A percentile compares a stretch with the other conserved stretches of the same genome.
These are phyloP conservation scores for Argentina silus DNA, from an alignment of 2,797 vertebrate species.

Conservation along the genomic window DNA sequence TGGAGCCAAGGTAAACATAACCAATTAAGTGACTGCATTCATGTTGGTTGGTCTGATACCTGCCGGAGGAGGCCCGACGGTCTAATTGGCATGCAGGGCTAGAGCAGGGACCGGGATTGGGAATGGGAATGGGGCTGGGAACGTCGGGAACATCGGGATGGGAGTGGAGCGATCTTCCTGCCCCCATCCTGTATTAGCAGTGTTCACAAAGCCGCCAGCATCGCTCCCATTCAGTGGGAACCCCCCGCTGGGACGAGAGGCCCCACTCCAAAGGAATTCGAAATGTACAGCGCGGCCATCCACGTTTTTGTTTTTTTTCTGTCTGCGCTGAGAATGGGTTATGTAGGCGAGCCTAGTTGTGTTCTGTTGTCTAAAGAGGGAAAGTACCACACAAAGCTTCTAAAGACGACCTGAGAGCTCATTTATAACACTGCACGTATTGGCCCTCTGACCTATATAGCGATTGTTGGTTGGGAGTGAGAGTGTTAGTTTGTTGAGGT, in stretches of 20 bases:
- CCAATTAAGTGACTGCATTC: conserved; percentile 13
- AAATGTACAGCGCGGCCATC: conserved; percentile 48
- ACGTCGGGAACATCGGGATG: conserved; percentile 43
- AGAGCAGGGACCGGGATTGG: conserved; percentile 14
- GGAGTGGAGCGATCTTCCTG: conserved; percentile 50
- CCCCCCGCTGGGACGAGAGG: conserved; percentile 69
- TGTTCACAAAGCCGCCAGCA: conserved; percentile 37
- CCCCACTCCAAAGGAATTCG: conserved; percentile 65
- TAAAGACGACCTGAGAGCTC: conserved; percentile 13
- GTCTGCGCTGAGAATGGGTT: conserved; percentile 59
- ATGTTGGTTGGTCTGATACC: conserved; percentile 41
- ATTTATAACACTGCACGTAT: conserved; percentile 11
- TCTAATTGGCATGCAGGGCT: conserved; percentile 34
- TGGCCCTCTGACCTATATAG: not conserved
- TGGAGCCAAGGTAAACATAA: conserved; percentile 70
- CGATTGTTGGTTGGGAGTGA: too few relatives aligned
- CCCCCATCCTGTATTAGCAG: conserved; percentile 40
- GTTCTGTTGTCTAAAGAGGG: conserved; percentile 18
- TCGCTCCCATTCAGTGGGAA: conserved; percentile 63
- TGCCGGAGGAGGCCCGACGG: conserved; percentile 34
- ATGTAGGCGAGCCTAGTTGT: conserved; percentile 33
- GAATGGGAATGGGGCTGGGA: conserved; percentile 36
- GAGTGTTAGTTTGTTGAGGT: not conserved
- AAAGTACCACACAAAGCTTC: conserved; percentile 15
- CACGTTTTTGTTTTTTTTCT: conserved; percentile 23